phyloP scores from a whole-genome alignment of 2,113 vertebrate genomes.

The Climacteris rufus region DNA sequence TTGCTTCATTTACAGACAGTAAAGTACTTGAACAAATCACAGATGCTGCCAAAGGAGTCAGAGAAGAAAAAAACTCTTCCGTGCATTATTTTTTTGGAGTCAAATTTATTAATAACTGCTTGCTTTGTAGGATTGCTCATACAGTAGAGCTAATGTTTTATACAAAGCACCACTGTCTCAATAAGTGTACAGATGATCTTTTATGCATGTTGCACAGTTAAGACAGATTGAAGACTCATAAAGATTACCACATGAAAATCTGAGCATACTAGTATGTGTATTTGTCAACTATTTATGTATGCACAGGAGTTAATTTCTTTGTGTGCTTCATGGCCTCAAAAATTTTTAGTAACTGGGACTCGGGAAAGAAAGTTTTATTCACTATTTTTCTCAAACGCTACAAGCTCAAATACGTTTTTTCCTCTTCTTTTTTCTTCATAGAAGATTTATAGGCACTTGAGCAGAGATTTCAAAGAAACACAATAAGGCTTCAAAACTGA shows the following conservation, averaged over 20 bases:
- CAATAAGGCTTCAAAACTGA: not conserved
- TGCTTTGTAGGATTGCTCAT: not conserved
- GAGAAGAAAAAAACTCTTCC: not conserved
- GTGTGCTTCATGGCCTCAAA: not conserved
- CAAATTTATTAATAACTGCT: not conserved
- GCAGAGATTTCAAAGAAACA: not conserved
- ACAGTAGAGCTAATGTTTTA: not conserved
- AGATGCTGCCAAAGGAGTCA: slow-evolving; percentile 43
- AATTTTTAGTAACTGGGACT: not conserved
- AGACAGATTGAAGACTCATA: not conserved
- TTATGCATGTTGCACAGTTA: not conserved
- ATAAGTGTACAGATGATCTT: not conserved
- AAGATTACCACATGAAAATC: not conserved
- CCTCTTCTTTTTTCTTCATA: not conserved
- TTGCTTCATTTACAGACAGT: slow-evolving; percentile 33
- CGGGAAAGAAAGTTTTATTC: not conserved
- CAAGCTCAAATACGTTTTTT: not conserved
- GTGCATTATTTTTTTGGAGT: not conserved
- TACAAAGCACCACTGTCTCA: not conserved
- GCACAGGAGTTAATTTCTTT: not conserved
- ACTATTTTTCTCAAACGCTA: not conserved
- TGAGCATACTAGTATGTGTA: not conserved
- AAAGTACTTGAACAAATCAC: slow-evolving; percentile 47
- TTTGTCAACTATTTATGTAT: not conserved
- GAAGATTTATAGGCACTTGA: not conserved